Conservation (phyloP, 2,113 vertebrate species). For the Chloroceryle aenea region DNA sequence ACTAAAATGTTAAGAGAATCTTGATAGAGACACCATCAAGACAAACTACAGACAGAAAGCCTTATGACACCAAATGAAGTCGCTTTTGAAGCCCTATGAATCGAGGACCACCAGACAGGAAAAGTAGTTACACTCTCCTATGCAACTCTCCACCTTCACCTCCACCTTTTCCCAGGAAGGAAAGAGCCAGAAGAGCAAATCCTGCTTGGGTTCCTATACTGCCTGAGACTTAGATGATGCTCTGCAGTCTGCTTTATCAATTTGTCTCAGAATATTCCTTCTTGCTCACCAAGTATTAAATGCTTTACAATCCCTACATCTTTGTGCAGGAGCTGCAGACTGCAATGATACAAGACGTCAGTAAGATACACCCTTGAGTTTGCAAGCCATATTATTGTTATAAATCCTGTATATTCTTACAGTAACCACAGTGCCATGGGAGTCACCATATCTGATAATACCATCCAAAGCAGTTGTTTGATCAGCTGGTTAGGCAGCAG, state of each 20-base stretch:
- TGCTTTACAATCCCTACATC: background rate
- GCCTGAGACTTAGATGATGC: background rate
- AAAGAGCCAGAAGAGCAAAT: rapidly evolving
- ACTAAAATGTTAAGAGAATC: background rate
- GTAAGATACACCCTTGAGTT: background rate
- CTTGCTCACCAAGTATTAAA: background rate
- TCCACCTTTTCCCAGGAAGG: background rate
- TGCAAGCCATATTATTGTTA: background rate
- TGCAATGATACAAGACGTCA: background rate
- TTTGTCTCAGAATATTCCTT: background rate
- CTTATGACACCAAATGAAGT: rapidly evolving
- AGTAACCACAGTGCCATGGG: background rate
- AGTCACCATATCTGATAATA: background rate
- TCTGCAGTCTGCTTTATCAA: background rate
- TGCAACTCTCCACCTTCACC: background rate
- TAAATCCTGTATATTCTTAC: background rate
- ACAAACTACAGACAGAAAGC: background rate
- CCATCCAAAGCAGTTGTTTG: background rate
- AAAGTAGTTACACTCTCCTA: background rate
- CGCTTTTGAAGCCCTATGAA: background rate
- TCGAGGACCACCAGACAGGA: background rate
- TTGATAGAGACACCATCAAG: background rate
- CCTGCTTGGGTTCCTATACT: background rate
- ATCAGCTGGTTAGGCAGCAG: background rate
- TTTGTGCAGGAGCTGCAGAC: background rate